Percentiles rank a stretch among this genome's conserved stretches.
phyloP scores from a whole-genome alignment of 2,797 vertebrate species.

The Morelia viridis region DNA sequence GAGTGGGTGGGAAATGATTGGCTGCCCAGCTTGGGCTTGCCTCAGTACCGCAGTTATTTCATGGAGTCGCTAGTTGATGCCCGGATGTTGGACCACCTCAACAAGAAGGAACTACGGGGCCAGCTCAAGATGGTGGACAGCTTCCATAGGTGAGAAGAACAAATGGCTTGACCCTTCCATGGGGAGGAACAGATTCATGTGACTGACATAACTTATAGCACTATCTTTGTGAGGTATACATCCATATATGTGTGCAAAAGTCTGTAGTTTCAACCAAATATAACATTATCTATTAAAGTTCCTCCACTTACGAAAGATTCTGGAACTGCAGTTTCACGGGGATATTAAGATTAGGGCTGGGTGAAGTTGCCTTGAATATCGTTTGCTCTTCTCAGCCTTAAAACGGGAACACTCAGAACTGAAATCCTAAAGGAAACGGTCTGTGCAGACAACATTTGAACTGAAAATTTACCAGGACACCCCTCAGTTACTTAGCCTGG shows the following conservation, averaged over 20 bases:
- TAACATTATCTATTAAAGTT: background rate
- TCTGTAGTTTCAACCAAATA: background rate
- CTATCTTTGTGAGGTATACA: background rate
- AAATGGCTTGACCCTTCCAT: background rate
- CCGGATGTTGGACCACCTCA: slow-evolving; percentile 92
- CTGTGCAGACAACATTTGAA: background rate
- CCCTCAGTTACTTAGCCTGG: background rate
- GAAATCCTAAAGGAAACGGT: background rate
- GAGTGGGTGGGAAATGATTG: slow-evolving; percentile 84
- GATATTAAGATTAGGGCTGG: background rate
- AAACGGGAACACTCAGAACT: background rate
- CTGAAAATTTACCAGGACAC: background rate
- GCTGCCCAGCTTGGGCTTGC: slow-evolving; percentile 90
- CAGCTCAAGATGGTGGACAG: slow-evolving; percentile 97
- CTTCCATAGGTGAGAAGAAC: slow-evolving; percentile 87
- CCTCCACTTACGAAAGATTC: background rate
- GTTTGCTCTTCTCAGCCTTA: background rate
- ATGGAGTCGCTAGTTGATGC: slow-evolving; percentile 95
- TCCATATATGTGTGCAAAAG: background rate
- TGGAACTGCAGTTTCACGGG: background rate
- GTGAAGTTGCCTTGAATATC: background rate
- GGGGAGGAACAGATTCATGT: background rate
- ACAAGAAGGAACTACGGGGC: slow-evolving; percentile 92
- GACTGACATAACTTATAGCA: background rate
- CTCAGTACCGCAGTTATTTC: slow-evolving; percentile 93